Conservation (phyloP, 2,113 vertebrate genomes). For the Vimba vimba region DNA sequence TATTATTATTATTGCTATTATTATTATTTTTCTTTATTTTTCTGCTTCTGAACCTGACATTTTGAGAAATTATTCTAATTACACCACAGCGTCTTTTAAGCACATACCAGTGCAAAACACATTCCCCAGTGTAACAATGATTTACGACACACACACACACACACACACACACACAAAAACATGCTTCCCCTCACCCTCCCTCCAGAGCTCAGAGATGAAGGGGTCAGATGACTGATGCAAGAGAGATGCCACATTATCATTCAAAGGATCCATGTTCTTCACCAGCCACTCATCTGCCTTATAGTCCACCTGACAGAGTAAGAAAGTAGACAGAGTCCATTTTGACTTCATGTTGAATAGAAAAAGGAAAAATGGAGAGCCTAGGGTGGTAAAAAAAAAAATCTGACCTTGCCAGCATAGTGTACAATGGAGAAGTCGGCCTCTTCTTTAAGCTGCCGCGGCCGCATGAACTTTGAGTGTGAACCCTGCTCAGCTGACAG, state of each 20-base stretch:
- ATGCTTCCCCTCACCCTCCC: slow-evolving; percentile 81
- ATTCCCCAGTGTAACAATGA: not conserved
- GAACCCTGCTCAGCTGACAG: slow-evolving; percentile 82
- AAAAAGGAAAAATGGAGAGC: not conserved
- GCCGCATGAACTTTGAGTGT: slow-evolving; percentile 88
- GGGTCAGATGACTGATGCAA: slow-evolving; percentile 88
- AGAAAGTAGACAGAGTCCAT: not conserved
- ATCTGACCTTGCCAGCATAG: slow-evolving; percentile 87
- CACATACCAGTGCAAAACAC: not conserved
- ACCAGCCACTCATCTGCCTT: slow-evolving; percentile 89
- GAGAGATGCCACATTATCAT: slow-evolving; percentile 87
- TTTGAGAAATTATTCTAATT: not conserved
- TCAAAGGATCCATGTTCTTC: slow-evolving; percentile 93
- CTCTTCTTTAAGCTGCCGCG: slow-evolving; percentile 84
- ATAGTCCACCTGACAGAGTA: slow-evolving; percentile 82
- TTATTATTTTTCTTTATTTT: no score
- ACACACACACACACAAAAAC: no score
- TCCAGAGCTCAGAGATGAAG: slow-evolving; percentile 90
- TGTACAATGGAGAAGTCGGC: slow-evolving; percentile 89
- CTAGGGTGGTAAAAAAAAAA: not conserved
- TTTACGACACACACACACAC: not conserved
- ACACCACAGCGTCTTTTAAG: not conserved
- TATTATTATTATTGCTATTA: no score
- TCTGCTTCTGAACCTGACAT: not conserved
- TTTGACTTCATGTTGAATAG: not conserved